A percentile compares a stretch with the other conserved stretches of the same genome.
Evolutionary conservation across 2,888 invertebrate genomes (phyloP).

Genomic region (Drosophila borborema): DNA sequence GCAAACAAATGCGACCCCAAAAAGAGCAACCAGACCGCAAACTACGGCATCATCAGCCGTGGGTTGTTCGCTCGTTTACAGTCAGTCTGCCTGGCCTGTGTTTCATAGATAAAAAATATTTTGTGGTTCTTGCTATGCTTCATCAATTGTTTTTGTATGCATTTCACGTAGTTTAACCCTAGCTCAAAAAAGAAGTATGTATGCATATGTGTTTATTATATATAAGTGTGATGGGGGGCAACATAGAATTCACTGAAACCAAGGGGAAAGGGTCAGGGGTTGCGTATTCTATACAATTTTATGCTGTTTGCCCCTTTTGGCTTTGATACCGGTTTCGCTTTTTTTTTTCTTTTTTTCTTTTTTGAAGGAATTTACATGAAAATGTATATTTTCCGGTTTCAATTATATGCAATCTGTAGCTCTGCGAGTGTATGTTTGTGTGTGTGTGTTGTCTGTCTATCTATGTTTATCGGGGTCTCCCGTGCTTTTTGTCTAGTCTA

Average conservation of each 20-base stretch:
- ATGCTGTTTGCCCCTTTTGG: conserved; percentile 48
- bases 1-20: conserved; percentile 28
- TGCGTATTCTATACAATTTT: conserved; percentile 49
- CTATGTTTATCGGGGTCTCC: conserved; percentile 37
- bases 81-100: conserved; percentile 45
- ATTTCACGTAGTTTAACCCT: conserved; percentile 75
- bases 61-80: conserved; percentile 39
- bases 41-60: conserved; percentile 23
- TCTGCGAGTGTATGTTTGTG: neutral
- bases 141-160: conserved; percentile 76
- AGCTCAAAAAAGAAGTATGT: conserved; percentile 27
- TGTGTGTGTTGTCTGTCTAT: conserved; percentile 12
- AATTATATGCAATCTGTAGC: conserved; percentile 71
- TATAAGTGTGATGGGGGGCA: conserved; percentile 42
- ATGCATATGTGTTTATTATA: neutral
- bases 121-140: conserved; percentile 39
- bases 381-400: conserved; percentile 84
- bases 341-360: conserved; percentile 51
- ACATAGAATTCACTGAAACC: conserved; percentile 29
- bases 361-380: conserved; percentile 79
- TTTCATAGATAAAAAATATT: conserved; percentile 68
- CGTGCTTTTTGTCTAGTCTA: conserved; percentile 61
- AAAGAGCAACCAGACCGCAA: conserved; percentile 13
- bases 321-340: conserved; percentile 46
- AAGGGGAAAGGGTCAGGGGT: conserved; percentile 33